Conservation (phyloP, 2,888 invertebrate genomes). For the Ennomos quercinarius region DNA sequence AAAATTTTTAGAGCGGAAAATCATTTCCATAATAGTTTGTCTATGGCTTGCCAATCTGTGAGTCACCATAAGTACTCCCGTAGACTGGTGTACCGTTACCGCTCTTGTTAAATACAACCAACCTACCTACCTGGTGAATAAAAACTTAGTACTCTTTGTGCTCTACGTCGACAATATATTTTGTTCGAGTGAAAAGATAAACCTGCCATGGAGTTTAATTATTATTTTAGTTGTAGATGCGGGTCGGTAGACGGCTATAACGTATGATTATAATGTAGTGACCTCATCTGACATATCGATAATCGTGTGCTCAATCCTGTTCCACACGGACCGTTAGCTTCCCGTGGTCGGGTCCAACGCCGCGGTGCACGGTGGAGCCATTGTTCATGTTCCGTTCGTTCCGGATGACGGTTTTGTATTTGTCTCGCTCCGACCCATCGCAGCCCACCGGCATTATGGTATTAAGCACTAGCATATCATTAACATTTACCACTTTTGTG, state of each 20-base stretch:
- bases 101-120: conserved; percentile 45
- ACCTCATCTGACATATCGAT: conserved; percentile 43
- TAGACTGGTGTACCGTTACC: conserved; percentile 47
- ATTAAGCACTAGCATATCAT: conserved; percentile 35
- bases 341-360: conserved; percentile 51
- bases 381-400: conserved; percentile 60
- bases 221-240: conserved; percentile 10
- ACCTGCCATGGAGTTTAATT: not conserved
- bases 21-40: conserved; percentile 61
- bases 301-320: conserved; percentile 48
- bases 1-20: conserved; percentile 67
- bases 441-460: conserved; percentile 43
- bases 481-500: conserved; percentile 28
- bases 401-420: conserved; percentile 55
- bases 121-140: conserved; percentile 3
- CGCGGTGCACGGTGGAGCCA: conserved; percentile 38
- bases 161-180: not conserved
- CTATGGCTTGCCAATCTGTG: conserved; percentile 57
- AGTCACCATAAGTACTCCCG: conserved; percentile 57
- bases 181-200: conserved; percentile 5
- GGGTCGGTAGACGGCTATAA: conserved; percentile 21
- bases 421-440: conserved; percentile 42
- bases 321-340: conserved; percentile 59
- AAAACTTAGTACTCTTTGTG: not conserved
- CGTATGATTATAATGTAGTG: conserved; percentile 36